phyloP scores from a whole-genome alignment of 2,888 invertebrate genomes.

The Vesta saturnalis region DNA sequence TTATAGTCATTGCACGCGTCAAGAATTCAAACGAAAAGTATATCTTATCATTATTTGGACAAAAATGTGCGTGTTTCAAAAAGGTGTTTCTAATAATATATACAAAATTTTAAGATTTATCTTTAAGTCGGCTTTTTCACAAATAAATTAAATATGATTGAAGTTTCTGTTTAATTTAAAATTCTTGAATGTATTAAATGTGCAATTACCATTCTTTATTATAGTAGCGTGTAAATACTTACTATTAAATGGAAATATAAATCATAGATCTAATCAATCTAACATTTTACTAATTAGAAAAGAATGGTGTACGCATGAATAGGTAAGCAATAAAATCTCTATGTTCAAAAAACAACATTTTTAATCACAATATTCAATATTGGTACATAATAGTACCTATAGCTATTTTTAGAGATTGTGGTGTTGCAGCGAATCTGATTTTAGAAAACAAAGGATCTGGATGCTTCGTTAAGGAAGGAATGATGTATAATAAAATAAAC shows the following conservation, averaged over 20 bases:
- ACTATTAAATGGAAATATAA: neutral
- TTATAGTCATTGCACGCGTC: no score
- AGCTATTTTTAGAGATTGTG: no score
- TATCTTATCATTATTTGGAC: constrained; percentile 1
- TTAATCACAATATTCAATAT: no score
- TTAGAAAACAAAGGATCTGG: no score
- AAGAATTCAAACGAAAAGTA: neutral
- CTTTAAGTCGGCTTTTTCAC: neutral
- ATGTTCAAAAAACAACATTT: no score
- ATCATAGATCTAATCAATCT: constrained; percentile 7
- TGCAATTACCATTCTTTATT: constrained; percentile 9
- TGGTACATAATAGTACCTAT: no score
- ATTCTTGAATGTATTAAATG: constrained; percentile 8
- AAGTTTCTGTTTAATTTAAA: neutral
- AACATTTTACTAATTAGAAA: constrained; percentile 7
- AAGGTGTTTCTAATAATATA: constrained; percentile 13
- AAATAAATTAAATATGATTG: constrained; percentile 4
- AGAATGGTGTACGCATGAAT: neutral
- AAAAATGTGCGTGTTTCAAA: neutral
- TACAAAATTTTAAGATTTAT: constrained; percentile 3
- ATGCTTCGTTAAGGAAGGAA: no score
- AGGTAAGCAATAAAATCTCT: no score
- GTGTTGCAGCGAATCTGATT: no score
- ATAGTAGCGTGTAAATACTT: neutral
- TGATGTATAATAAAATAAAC: no score